phyloP scores from a whole-genome alignment of 2,888 invertebrate genomes.

The Drosophila melanosoma region DNA sequence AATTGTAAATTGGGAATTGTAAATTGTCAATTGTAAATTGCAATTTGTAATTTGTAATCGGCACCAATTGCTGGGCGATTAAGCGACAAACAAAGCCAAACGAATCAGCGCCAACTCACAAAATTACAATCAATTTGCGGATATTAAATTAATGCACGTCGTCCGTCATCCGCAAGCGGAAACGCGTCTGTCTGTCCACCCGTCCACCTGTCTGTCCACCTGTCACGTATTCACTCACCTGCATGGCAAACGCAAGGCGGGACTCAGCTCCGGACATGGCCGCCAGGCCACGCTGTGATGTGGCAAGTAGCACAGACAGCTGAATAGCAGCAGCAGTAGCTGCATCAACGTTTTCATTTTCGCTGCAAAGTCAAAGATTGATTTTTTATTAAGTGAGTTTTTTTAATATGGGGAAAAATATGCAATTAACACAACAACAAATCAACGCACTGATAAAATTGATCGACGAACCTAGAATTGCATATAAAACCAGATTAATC shows the following conservation, averaged over 20 bases:
- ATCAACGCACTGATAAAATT: background rate
- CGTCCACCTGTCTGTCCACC: slow-evolving; percentile 18
- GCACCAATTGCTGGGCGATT: slow-evolving; percentile 47
- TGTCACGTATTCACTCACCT: slow-evolving; percentile 82
- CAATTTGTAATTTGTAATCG: slow-evolving; percentile 72
- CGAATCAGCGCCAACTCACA: slow-evolving; percentile 40
- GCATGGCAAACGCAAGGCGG: slow-evolving; percentile 91
- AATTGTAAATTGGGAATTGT: slow-evolving; percentile 45
- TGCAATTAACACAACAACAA: background rate
- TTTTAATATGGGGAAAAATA: background rate
- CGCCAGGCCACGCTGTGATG: slow-evolving; percentile 86
- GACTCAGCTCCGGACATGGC: slow-evolving; percentile 91
- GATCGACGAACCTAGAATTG: background rate
- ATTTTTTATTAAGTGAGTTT: slow-evolving; percentile 25
- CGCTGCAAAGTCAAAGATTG: slow-evolving; percentile 49
- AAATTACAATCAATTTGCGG: slow-evolving; percentile 61
- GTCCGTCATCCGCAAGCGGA: slow-evolving; percentile 61
- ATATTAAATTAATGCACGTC: slow-evolving; percentile 59
- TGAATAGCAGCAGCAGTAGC: slow-evolving; percentile 51
- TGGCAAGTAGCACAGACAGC: slow-evolving; percentile 76
- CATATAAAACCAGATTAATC: background rate
- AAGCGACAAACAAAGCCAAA: slow-evolving; percentile 35
- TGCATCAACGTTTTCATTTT: slow-evolving; percentile 60
- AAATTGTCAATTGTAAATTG: background rate
- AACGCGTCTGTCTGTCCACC: slow-evolving; percentile 35